Conservation (phyloP, 2,888 invertebrate genomes). For the Nowickia ferox region DNA sequence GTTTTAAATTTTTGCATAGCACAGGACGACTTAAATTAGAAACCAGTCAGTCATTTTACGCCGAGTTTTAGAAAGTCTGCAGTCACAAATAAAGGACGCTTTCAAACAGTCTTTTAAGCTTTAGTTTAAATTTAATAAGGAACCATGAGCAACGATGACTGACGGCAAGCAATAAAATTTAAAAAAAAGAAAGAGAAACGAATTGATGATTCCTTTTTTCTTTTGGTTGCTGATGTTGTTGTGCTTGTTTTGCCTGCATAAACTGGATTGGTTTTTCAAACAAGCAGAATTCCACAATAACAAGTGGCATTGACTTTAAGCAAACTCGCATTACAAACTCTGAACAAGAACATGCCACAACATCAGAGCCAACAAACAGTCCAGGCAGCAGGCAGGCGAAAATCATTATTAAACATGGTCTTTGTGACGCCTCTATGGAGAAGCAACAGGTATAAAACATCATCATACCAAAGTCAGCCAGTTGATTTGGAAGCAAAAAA, state of each 20-base stretch:
- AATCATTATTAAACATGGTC: constrained; percentile 70
- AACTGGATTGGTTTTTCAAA: constrained; percentile 67
- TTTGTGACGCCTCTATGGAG: constrained; percentile 65
- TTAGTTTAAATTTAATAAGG: constrained; percentile 68
- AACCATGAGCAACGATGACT: constrained; percentile 30
- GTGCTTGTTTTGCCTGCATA: constrained; percentile 10
- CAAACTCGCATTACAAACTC: constrained; percentile 21
- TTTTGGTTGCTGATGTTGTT: background rate
- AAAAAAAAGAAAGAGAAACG: constrained; percentile 8
- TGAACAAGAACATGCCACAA: constrained; percentile 47
- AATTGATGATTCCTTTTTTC: background rate
- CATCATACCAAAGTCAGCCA: constrained; percentile 40
- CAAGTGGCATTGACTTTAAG: constrained; percentile 74
- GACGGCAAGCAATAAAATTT: constrained; percentile 45
- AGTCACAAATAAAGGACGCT: constrained; percentile 55
- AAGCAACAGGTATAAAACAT: constrained; percentile 54
- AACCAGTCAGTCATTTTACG: constrained; percentile 11
- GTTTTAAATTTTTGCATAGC: constrained; percentile 23
- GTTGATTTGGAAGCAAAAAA: constrained; percentile 8
- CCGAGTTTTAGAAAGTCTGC: constrained; percentile 22
- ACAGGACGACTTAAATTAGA: constrained; percentile 12
- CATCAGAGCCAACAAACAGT: constrained; percentile 27
- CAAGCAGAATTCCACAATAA: constrained; percentile 66
- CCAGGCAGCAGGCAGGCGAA: constrained; percentile 44
- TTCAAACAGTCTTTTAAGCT: constrained; percentile 60